Base-by-base conservation (phyloP, 2,888 invertebrate genomes). In the Drosophila histrio region DNA sequence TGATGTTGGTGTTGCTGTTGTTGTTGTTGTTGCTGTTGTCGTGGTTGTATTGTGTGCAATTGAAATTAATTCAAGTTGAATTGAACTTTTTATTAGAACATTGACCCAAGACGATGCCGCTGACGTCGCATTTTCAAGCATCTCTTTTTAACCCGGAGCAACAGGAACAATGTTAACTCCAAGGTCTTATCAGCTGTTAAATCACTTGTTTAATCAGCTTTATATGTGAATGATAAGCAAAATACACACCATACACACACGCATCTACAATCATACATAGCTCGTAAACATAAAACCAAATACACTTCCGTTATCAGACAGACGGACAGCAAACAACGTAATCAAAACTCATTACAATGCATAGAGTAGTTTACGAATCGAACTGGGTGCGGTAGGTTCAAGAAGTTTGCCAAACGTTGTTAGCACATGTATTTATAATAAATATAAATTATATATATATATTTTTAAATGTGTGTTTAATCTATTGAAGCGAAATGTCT, bases 61-160 rank as follows among this genome's bases (percentile, higher is more conserved):
- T 89, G 89, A 86, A 83, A 86, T 84, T 80, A 88, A 86, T 89
- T 86, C 84, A 79, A 83, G 61, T 78, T 75, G 74, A 88, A 88
- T 89, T 73, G 77, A 86, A 88, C 75, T 72, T 76, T 74, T 79
- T 86, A 77, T 86, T 79, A 76, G 88, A 88, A 72, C 86, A 76
- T 86, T 86, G 86, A 86, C 87, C 89, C 86, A 73, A 26, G 15
- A 15, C 30, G 19, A 13, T 34, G 46, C 44, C 11, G 28, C 62
- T 47, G 54, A 61, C 60, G 71, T 58, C 58, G 41, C 5, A 30
- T 2, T 41, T 24, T 8, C 24, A n/a, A 36, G 47, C 47, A 54
- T 46, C 44, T 44, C 5, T 50, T 17, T 6, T 2, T 19, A 7
- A 7, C 28, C 24, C 38, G 36, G 13, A n/a, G n/a, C 30, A 61